Base-by-base conservation (phyloP, 2,888 invertebrate species). In the Scelioninae gen. 2 region DNA sequence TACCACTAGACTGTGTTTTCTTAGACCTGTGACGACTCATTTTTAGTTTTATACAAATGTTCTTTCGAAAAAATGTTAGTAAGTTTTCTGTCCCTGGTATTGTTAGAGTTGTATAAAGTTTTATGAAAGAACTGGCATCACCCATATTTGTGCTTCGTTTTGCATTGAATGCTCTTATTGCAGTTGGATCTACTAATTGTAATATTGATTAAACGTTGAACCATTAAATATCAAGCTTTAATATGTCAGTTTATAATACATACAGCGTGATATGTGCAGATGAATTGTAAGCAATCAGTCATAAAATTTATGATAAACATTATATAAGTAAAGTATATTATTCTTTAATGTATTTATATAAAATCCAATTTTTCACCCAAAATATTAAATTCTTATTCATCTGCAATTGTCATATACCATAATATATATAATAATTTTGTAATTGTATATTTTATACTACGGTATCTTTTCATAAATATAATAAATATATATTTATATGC, bases 111-210 rank as follows among this genome's bases (percentile, higher is more conserved):
- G 45, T 37, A 43, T 13, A 53, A 55, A 61, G 58, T 71, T 71
- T 64, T 58, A 65, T 64, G 41, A 60, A 61, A 72, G 61, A 72
- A 65, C 72, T 67, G 72, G 72, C 72, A 72, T 72, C 65, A 72
- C 65, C 63, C 45, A 33, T 65, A 60, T 41, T 61, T 50, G 48
- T 55, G 58, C 53, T 72, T 72, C 35, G 28, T 72, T n/a, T 50
- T 64, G 64, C 57, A 50, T 70, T 43, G 57, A 69, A 58, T 58
- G 57, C 48, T 35, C 18, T 28, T 39, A 16, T 10, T 16, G 43
- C 43, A 63, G 22, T 19, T 52, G 35, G 22, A 52, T 9, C 3
- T 41, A 48, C 43, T 69, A 46, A 69, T 39, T 7, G 18, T 46
- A 18, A 41, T 61, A 15, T 28, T 35, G n/a, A 52, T 52, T 43